Base-by-base conservation (phyloP, 2,113 vertebrate genomes). In the Struthio camelus region DNA sequence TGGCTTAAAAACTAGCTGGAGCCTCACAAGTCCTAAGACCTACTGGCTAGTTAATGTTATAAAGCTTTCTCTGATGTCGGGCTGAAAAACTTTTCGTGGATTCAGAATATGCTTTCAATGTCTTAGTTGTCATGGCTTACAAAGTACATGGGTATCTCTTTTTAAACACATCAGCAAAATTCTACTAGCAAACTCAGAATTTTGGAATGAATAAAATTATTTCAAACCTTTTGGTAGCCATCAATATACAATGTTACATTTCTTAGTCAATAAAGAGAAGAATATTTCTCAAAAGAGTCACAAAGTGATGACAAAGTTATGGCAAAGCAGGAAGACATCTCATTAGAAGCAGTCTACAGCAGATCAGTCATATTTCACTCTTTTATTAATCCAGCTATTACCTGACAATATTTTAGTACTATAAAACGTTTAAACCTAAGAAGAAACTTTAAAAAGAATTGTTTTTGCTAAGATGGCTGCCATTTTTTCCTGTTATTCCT, bases 241-340 rank as follows among this genome's bases (percentile, higher is more conserved):
- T n/a, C 40, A 48, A 20, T 38, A 24, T 44, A 16, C 6, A 53
- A 6, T 42, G 14, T 79, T 71, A 38, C 5, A 14, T 79, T 69
- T 66, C 34, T 27, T 65, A 70, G n/a, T 66, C 27, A 18, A 11
- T 30, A 46, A 67, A 80, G 40, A 42, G 25, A 70, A 17, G 46
- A 16, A 1, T 54, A 20, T 61, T 80, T 77, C 18, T 67, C 18
- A 51, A 2, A 61, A 72, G 54, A 79, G 15, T 85, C 14, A 18
- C 0, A 0, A n/a, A 24, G 22, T 38, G 18, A 90, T 88, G n/a
- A 46, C 30, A 62, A 56, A 67, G 46, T 6, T 58, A 23, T 85
- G 62, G 64, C 12, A 58, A 76, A 79, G 38, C 40, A 79, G 56
- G 46, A 90, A 90, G 61, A 28, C 4, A 18, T 11, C 3, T 81